Base-by-base conservation (phyloP, 2,113 vertebrate genomes). In the Gymnorhina tibicen region DNA sequence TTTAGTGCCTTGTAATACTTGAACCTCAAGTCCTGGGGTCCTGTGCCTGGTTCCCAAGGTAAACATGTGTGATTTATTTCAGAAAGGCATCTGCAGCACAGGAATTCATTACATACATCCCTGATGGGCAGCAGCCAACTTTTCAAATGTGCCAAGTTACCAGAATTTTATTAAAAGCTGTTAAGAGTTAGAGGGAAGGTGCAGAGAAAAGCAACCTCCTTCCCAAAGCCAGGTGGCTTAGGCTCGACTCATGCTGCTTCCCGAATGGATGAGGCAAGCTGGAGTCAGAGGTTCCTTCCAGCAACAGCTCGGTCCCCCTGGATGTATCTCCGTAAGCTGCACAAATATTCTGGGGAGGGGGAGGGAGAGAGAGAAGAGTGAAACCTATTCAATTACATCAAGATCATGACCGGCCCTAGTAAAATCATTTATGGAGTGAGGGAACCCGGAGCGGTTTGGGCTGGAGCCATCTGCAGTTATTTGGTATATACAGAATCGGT, bases 351-450 rank as follows among this genome's bases (percentile, higher is more conserved):
- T 89, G 80, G 21, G 58, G 18, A 87, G 76, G 89, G 62, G 94
- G 85, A 88, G 94, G 89, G 59, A 67, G 41, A 72, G n/a, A 91
- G 46, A 93, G 67, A 42, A 75, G 91, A 92, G 89, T 55, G 93
- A 94, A 94, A 87, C 49, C 92, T 93, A 91, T 93, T 93, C 93
- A 89, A 64, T 97, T 97, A 95, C 96, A 95, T 81, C 69, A 56
- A 60, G 96, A 92, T 86, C 83, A 33, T 3, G 14, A 56, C 80
- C 32, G 85, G 93, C 83, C 47, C 20, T 37, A 94, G 88, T 84
- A 93, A 94, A 96, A 96, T 96, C 96, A 92, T 96, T 96, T 94
- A 95, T 95, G 96, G 94, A 95, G 96, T 96, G 96, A 95, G 88
- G 95, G 94, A 95, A 96, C 44, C 80, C 37, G 1, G 87, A 91